These are phyloP conservation scores for Onychostoma macrolepis DNA, from an alignment of 2,113 vertebrate genomes.

Conservation along the genomic window DNA sequence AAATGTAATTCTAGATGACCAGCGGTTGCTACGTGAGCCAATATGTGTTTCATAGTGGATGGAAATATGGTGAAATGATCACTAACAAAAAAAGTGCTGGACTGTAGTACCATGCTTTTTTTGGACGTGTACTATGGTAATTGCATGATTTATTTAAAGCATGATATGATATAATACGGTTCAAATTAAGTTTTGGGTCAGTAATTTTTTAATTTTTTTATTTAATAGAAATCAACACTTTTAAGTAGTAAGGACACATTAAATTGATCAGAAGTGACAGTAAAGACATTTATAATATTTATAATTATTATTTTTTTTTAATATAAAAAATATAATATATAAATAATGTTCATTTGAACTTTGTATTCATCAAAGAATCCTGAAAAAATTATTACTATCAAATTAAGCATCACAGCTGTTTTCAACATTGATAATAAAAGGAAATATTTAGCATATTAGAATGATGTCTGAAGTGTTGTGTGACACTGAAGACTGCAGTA, in stretches of 20 bases:
- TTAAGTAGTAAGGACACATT: neutral
- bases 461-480: neutral
- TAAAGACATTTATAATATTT: neutral
- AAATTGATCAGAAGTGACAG: neutral
- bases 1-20: neutral
- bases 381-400: neutral
- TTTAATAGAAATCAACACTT: neutral
- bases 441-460: neutral
- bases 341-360: neutral
- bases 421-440: neutral
- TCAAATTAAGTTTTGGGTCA: no score
- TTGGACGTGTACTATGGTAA: neutral
- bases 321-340: no score
- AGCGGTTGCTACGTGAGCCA: neutral
- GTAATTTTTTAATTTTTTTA: no score
- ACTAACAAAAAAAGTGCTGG: neutral
- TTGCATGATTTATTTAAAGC: neutral
- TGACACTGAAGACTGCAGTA: neutral
- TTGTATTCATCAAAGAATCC: neutral
- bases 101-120: no score
- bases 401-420: neutral
- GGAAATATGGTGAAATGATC: neutral
- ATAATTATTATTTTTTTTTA: no score
- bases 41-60: neutral
- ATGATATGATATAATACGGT: no score